Base-by-base conservation (phyloP, 1,140 invertebrate species). In the Pomacea maculata region DNA sequence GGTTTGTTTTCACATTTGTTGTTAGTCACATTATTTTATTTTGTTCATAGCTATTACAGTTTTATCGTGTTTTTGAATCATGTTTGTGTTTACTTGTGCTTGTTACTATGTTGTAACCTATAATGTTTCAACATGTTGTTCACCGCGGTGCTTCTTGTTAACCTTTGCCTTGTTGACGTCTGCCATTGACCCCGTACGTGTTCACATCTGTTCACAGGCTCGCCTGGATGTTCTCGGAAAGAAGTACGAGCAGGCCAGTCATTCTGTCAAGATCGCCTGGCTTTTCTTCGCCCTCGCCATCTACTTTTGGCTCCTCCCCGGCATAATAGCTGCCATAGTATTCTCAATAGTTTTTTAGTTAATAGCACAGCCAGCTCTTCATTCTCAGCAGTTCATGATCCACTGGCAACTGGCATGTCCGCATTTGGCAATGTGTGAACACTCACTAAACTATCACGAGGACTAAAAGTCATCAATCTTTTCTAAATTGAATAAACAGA, bases 211-310 rank as follows among this genome's bases (percentile, higher is more conserved):
- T 71, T 6, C 11, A 45, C 45, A 45, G 25, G 10, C 45, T 10
- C 45, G 70, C 45, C 68, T 19, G n/a, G 1, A 71, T 71, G 68
- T 29, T 2, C 68, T 45, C 6, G 68, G 25, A 11, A 71, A 71
- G 68, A 19, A 71, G 68, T 71, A 71, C 68, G 68, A 71, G 68
- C 68, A 71, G 25, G 68, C 68, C 14, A 11, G 68, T 7, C 68
- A 21, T 45, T 19, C 15, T 11, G 25, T 71, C 17, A 9, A 14
- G 12, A 45, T 71, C 25, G 17, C 11, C 68, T 71, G 68, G 68
- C 0, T 71, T 14, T 25, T 71, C 68, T 7, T 71, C 68, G 19
- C 3, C 68, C 68, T 71, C 25, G 21, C 68, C 68, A 12, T 25
- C 45, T 45, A n/a, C 68, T 71, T 71, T 25, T 25, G 68, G 34